A percentile compares a stretch with the other conserved stretches of the same genome.
Evolutionary conservation across 37 sponge, comb jelly and placozoan species (phyloP).

Genomic region (Diacarnus erythraeanus): DNA sequence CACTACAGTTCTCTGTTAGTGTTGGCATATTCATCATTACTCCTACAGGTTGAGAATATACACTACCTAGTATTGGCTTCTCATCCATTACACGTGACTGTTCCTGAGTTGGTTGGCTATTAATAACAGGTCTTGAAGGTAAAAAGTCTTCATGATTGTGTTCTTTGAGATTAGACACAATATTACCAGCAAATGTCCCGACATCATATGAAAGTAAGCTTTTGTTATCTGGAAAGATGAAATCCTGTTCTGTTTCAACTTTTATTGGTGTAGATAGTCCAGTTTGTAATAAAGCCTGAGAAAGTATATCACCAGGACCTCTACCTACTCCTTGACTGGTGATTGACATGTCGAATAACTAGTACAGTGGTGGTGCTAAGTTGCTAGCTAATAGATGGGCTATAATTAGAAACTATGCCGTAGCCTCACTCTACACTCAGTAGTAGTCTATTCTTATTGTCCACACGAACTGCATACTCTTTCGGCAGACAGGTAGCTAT

Average conservation of each 20-base stretch:
- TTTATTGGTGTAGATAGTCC: slow-evolving; percentile 16
- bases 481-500: too few relatives aligned
- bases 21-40: background rate
- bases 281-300: slow-evolving; percentile 50
- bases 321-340: background rate
- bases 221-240: background rate
- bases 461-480: too few relatives aligned
- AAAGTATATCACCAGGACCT: slow-evolving; percentile 51
- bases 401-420: background rate
- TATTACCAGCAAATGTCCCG: background rate
- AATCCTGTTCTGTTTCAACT: background rate
- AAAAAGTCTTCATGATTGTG: background rate
- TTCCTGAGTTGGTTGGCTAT: background rate
- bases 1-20: background rate
- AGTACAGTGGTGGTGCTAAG: background rate
- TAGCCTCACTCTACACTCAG: too few relatives aligned
- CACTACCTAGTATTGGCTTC: background rate
- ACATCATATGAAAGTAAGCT: background rate
- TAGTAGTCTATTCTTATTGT: too few relatives aligned
- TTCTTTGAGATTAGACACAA: background rate
- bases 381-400: background rate
- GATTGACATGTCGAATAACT: background rate
- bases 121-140: background rate
- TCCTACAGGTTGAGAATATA: background rate
- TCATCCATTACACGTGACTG: too few relatives aligned